These are phyloP conservation scores for Solea senegalensis DNA, from an alignment of 2,113 vertebrate species.

Conservation along the genomic window DNA sequence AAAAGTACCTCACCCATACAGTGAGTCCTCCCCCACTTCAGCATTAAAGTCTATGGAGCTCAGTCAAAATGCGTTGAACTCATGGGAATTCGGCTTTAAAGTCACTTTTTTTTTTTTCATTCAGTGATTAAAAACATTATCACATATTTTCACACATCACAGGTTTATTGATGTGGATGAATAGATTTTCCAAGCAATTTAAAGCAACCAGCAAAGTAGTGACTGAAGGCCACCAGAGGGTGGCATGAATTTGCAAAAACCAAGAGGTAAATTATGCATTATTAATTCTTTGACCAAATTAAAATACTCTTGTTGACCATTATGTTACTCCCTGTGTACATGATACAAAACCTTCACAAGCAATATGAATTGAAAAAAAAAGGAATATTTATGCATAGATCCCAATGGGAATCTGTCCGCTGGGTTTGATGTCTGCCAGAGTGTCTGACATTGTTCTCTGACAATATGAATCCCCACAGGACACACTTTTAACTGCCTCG, in stretches of 20 bases:
- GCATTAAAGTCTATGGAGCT: background rate
- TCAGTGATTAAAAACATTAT: background rate
- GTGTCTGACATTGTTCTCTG: conserved; percentile 41
- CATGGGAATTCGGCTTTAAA: background rate
- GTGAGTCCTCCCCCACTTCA: background rate
- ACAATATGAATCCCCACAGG: conserved; percentile 53
- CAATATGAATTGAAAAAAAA: background rate
- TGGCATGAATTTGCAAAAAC: conserved; percentile 64
- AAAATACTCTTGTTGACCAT: background rate
- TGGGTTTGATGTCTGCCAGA: conserved; percentile 5
- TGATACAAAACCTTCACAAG: background rate
- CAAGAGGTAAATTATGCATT: conserved; percentile 9
- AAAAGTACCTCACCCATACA: too few relatives aligned
- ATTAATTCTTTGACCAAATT: conserved; percentile 15
- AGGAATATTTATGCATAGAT: background rate
- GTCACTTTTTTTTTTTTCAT: background rate
- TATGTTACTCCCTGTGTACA: background rate
- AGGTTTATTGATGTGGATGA: background rate
- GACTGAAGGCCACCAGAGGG: conserved; percentile 69
- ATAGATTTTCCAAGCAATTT: background rate
- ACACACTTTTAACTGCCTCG: conserved; percentile 31
- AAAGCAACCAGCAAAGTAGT: conserved; percentile 21
- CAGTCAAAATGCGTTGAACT: background rate
- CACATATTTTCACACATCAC: background rate
- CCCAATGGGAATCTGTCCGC: conserved; percentile 10